These are phyloP conservation scores for Leptoclinus maculatus DNA, from an alignment of 2,797 vertebrate genomes.

Conservation along the genomic window DNA sequence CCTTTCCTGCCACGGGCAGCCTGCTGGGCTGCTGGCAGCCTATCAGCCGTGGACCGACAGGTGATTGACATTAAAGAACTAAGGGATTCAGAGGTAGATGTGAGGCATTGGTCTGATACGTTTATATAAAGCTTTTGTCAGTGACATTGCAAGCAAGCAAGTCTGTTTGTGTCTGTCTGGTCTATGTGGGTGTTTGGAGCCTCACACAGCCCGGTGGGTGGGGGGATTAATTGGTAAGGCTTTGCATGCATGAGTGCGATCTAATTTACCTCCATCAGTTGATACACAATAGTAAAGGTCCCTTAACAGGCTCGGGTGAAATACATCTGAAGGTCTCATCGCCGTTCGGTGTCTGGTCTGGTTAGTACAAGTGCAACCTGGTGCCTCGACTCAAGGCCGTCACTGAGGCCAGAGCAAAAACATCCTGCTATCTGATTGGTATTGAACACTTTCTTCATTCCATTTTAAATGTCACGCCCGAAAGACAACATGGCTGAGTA, in stretches of 20 bases:
- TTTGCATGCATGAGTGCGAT: constrained; percentile 78
- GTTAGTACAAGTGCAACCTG: constrained; percentile 67
- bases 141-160: constrained; percentile 44
- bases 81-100: constrained; percentile 57
- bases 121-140: constrained; percentile 63
- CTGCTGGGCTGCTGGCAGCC: constrained; percentile 69
- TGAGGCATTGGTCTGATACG: constrained; percentile 47
- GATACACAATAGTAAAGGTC: constrained; percentile 76
- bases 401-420: constrained; percentile 51
- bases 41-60: constrained; percentile 66
- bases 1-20: constrained; percentile 61
- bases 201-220: constrained; percentile 57
- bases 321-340: constrained; percentile 77
- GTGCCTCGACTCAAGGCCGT: constrained; percentile 46
- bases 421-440: constrained; percentile 69
- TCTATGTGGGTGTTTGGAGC: constrained; percentile 45
- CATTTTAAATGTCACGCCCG: constrained; percentile 80
- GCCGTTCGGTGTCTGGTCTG: constrained; percentile 66
- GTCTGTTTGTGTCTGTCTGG: constrained; percentile 39
- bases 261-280: constrained; percentile 81
- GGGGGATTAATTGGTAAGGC: constrained; percentile 74
- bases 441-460: constrained; percentile 68
- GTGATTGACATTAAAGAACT: constrained; percentile 78
- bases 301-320: constrained; percentile 77
- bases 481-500: constrained; percentile 79